Percentiles rank a stretch among this genome's conserved stretches.
Conservation (phyloP, 2,113 vertebrate genomes). For the Gobio gobio region DNA sequence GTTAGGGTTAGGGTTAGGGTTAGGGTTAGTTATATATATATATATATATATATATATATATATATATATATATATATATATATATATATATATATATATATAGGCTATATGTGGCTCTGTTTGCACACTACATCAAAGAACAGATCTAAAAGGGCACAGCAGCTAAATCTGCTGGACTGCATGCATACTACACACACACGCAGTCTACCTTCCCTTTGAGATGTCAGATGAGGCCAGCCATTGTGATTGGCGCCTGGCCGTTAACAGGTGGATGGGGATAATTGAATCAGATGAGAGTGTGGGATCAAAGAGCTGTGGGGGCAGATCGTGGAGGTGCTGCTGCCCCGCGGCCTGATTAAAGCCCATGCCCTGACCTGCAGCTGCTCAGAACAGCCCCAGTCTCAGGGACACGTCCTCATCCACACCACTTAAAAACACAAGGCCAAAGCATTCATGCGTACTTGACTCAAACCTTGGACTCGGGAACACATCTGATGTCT, state of each 20-base stretch:
- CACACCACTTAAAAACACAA: constrained; percentile 56
- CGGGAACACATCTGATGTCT: constrained; percentile 43
- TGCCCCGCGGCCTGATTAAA: constrained; percentile 75
- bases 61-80: too few relatives aligned
- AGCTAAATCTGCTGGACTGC: constrained; percentile 36
- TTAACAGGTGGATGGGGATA: constrained; percentile 83
- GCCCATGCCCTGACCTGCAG: constrained; percentile 73
- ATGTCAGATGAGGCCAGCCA: constrained; percentile 63
- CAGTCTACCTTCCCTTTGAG: constrained; percentile 59
- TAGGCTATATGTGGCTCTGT: neutral
- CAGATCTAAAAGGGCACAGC: constrained; percentile 40
- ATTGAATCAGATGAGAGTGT: constrained; percentile 79
- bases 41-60: too few relatives aligned
- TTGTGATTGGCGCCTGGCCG: constrained; percentile 74
- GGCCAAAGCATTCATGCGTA: constrained; percentile 51
- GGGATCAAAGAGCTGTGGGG: constrained; percentile 71
- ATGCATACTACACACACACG: constrained; percentile 44
- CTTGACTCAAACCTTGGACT: constrained; percentile 29
- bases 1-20: too few relatives aligned
- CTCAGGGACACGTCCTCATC: constrained; percentile 51
- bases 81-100: too few relatives aligned
- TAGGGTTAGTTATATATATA: too few relatives aligned
- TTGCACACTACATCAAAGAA: constrained; percentile 35
- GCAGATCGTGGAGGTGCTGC: constrained; percentile 63
- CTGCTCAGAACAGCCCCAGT: constrained; percentile 65